phyloP scores from a whole-genome alignment of 2,888 invertebrate genomes.

The Halocaridina rubra region DNA sequence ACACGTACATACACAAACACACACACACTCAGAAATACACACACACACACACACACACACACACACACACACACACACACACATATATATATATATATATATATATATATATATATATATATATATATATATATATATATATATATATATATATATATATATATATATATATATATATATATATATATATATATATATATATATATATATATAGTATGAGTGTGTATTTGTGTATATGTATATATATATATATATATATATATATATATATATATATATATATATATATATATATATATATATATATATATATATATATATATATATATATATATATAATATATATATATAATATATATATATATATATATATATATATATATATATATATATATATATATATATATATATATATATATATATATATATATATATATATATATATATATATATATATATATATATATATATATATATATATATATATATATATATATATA shows the following conservation, averaged over 20 bases:
- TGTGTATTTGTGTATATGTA: neutral
- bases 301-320: neutral
- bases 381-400: neutral
- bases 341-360: neutral
- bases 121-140: neutral
- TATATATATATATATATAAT: neutral
- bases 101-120: conserved; percentile 1
- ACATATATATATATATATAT: neutral
- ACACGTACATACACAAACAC: neutral
- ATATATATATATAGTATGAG: neutral
- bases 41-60: too few species aligned
- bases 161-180: neutral
- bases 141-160: neutral
- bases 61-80: too few species aligned
- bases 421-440: neutral
- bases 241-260: neutral
- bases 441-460: neutral
- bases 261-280: neutral
- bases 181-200: neutral
- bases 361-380: neutral
- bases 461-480: conserved; percentile 1
- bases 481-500: neutral
- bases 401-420: neutral
- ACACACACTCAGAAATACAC: neutral
- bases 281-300: neutral